Evolutionary conservation across 2,888 invertebrate genomes (phyloP), one percentile per base, ranked within the genome.

Genomic region (Apamea sordens): DNA sequence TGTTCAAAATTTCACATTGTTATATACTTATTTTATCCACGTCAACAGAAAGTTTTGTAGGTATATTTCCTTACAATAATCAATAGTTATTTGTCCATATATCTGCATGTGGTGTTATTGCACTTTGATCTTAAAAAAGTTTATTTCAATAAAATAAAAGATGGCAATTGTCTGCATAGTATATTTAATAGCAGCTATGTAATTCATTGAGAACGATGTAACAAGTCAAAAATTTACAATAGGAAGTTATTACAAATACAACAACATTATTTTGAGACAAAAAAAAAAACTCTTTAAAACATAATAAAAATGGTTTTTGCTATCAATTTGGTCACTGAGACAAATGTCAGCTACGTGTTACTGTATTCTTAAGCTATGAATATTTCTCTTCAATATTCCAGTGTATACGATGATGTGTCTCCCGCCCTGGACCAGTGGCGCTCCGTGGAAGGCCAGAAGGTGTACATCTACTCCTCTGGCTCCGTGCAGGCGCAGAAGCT

Each of bases 391-490:
- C 36, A 77, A 67, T 47, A 70, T 97, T 97, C 72, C 95, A 99
- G 99, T 93, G 97, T 99, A 50, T 99, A 98, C 93, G 97, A 98
- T 18, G 99, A 99, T 95, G 99, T 99, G 0, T 97, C 97, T 0
- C 96, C 97, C 28, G 98, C 98, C 1, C 97, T 99, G 70, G 97
- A 98, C 91, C 95, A 97, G 80, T 98, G 99, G 98, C 97, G 97
- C 6, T 96, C 97, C 7, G 95, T 97, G 24, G 98, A 98, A 21
- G 97, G 97, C 59, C 97, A 97, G 82, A 96, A 96, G 87, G 96
- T 99, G 72, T 99, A 98, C 92, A 98, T 99, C 83, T 99, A 98
- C 94, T 99, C 99, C 0, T 99, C 99, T 47, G 99, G 99, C 70
- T 99, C 99, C 77, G 98, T 99, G 1, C 98, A 98, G 90, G 98